Base-by-base conservation (phyloP, 2,113 vertebrate species). In the Nanorana parkeri region DNA sequence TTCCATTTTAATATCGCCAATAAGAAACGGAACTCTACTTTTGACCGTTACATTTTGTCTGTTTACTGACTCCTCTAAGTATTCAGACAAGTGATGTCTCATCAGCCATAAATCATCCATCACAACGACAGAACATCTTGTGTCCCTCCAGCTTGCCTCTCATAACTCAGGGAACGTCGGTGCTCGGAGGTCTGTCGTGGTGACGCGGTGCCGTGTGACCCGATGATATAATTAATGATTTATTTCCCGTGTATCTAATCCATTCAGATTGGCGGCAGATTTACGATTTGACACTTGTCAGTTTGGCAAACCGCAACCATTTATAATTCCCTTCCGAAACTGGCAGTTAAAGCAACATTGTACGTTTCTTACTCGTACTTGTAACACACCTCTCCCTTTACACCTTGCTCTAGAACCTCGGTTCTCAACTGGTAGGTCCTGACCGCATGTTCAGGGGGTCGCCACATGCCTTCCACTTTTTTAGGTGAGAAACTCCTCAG, bases 271-370 rank as follows among this genome's bases (percentile, higher is more conserved):
- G 17, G 1, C 20, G 19, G 17, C 15, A 67, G 64, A 82, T 82
- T 82, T 82, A 82, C 24, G 7, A 17, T 54, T 56, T 36, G 51
- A 47, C 63, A 67, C 23, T 66, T 78, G 63, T 74, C 79, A 13
- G 26, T 41, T 24, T 67, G 71, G 52, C 60, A 67, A 65, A 65
- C 51, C 41, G 63, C 24, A 16, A 58, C 74, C 26, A 20, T 75
- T 74, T 65, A 55, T 24, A 64, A 28, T 71, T 52, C 16, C n/a
- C 29, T 36, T 80, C 16, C 51, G 1, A 23, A n/a, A 47, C 1
- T 47, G 41, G 41, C 41, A 47, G 32, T 6, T 36, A 36, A 36
- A 36, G 41, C 13, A 47, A 47, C 41, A 47, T 47, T 47, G 41
- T 36, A 5, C 41, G 41, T 10, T 6, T 36, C 8, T 36, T 36